These are phyloP conservation scores for Sitta europaea DNA, from an alignment of 2,113 vertebrate genomes.

Conservation along the genomic window DNA sequence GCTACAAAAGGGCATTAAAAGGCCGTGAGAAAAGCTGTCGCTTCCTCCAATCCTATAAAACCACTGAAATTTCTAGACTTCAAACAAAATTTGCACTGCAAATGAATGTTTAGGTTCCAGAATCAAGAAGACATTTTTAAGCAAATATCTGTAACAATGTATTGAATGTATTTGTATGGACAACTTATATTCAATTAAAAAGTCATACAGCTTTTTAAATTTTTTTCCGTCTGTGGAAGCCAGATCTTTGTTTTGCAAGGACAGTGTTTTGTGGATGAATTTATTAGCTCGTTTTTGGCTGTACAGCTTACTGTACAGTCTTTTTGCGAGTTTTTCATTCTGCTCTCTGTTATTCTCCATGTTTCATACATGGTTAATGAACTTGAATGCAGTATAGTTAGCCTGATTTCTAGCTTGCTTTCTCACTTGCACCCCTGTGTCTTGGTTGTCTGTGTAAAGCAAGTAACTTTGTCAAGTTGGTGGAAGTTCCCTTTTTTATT, in stretches of 20 bases:
- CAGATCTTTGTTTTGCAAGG: background rate
- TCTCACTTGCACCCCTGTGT: background rate
- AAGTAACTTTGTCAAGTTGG: background rate
- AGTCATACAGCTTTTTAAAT: background rate
- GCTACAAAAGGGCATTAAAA: background rate
- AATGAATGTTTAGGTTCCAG: background rate
- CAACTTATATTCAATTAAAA: background rate
- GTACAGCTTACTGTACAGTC: background rate
- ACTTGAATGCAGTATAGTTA: background rate
- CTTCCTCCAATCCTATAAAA: background rate
- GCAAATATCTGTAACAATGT: background rate
- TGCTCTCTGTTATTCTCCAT: background rate
- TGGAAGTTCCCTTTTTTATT: background rate
- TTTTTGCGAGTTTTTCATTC: background rate
- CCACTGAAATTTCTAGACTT: background rate
- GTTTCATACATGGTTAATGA: background rate
- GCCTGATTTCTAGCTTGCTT: background rate
- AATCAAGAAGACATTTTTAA: background rate
- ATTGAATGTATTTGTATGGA: background rate
- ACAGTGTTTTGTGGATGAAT: background rate
- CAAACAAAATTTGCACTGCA: background rate
- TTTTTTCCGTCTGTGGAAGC: background rate
- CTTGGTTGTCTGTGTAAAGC: background rate
- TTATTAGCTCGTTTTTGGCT: background rate
- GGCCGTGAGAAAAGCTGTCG: slow-evolving; percentile 26